phyloP scores from a whole-genome alignment of 2,888 invertebrate genomes.

The Tetrapedia diversipes region DNA sequence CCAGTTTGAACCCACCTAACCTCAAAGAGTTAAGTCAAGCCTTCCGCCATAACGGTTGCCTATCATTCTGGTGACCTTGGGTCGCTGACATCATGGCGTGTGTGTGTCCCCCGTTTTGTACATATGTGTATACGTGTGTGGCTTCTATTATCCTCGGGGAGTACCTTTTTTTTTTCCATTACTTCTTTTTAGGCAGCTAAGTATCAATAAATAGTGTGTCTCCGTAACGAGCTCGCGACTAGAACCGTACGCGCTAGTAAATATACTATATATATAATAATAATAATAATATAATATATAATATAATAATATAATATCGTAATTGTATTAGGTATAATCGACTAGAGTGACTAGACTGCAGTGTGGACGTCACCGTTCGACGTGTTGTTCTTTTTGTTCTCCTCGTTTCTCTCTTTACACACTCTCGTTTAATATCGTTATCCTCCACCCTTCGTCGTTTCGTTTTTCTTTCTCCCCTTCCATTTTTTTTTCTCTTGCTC shows the following conservation, averaged over 20 bases:
- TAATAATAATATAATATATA: constrained; percentile 69
- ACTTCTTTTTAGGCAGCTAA: constrained; percentile 71
- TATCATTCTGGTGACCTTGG: background rate
- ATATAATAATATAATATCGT: constrained; percentile 74
- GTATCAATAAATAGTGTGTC: constrained; percentile 70
- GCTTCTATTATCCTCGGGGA: constrained; percentile 16
- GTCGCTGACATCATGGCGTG: background rate
- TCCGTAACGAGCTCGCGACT: constrained; percentile 76
- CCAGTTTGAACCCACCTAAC: no score
- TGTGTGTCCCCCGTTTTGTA: background rate
- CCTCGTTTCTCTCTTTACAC: no score
- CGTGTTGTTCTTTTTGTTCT: constrained; percentile 54
- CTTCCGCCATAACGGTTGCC: background rate
- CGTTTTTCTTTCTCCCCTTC: background rate
- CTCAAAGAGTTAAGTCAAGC: constrained; percentile 23
- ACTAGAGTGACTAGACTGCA: constrained; percentile 82
- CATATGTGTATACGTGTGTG: background rate
- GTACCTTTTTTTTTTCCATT: constrained; percentile 6
- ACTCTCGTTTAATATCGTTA: no score
- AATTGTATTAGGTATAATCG: constrained; percentile 76
- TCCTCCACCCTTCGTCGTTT: background rate
- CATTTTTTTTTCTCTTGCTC: constrained; percentile 11
- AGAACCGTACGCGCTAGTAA: constrained; percentile 74
- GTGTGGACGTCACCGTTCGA: constrained; percentile 80
- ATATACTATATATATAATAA: constrained; percentile 72